These are phyloP conservation scores for Hypsopygia costalis DNA, from an alignment of 2,888 invertebrate genomes.

Conservation along the genomic window DNA sequence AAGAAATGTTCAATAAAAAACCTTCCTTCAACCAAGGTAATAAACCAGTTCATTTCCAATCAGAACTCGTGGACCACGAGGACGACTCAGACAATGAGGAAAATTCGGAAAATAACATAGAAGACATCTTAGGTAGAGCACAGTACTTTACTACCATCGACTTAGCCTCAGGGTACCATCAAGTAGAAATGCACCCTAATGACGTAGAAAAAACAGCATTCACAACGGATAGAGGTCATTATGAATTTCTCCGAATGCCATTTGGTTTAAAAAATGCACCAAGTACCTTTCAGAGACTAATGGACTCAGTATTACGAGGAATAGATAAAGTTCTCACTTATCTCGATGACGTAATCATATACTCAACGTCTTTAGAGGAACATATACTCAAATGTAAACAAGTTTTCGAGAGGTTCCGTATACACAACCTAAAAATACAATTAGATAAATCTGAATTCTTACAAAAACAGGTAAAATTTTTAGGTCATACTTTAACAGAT, in stretches of 20 bases:
- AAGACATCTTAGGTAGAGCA: conserved; percentile 21
- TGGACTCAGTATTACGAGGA: conserved; percentile 33
- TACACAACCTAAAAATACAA: conserved; percentile 23
- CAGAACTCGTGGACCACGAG: too few relatives aligned
- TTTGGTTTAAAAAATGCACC: neutral
- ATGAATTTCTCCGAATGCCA: too few relatives aligned
- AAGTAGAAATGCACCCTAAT: conserved; percentile 12
- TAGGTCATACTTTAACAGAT: conserved; percentile 25
- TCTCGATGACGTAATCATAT: conserved; percentile 31
- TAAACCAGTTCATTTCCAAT: too few relatives aligned
- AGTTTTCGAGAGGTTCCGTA: conserved; percentile 24
- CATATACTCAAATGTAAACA: conserved; percentile 22
- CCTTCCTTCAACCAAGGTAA: too few relatives aligned
- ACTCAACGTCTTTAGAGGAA: conserved; percentile 21
- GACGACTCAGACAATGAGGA: too few relatives aligned
- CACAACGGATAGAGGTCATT: conserved; percentile 12
- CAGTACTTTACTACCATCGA: conserved; percentile 25
- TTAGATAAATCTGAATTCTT: too few relatives aligned
- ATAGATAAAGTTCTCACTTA: conserved; percentile 27
- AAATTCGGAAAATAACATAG: too few relatives aligned
- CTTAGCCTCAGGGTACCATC: too few relatives aligned
- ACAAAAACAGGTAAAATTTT: conserved; percentile 16
- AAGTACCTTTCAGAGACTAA: conserved; percentile 17
- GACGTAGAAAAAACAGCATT: conserved; percentile 30
- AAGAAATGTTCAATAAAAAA: too few relatives aligned